phyloP scores from a whole-genome alignment of 2,113 vertebrate species.

The Theristicus caerulescens region DNA sequence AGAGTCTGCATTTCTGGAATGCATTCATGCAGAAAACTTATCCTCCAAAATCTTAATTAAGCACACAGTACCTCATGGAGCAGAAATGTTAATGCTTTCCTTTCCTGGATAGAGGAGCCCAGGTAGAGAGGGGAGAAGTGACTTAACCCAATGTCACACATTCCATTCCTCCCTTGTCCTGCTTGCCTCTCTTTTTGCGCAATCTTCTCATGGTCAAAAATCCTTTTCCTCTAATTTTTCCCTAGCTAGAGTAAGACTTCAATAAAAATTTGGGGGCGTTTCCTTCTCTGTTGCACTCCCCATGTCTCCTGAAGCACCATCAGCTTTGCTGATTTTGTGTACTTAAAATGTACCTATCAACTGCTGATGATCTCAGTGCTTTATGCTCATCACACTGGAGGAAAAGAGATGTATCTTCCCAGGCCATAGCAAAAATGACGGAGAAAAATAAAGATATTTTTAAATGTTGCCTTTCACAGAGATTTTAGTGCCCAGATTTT shows the following conservation, averaged over 20 bases:
- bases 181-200: not conserved
- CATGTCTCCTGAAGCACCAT: not conserved
- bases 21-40: conserved; percentile 48
- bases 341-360: not conserved
- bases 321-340: not conserved
- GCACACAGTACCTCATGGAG: not conserved
- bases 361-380: not conserved
- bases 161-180: not conserved
- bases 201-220: not conserved
- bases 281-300: not conserved
- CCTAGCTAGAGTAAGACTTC: not conserved
- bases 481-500: conserved; percentile 53
- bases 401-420: not conserved
- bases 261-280: not conserved
- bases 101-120: not conserved
- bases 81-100: not conserved
- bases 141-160: not conserved
- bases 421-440: not conserved
- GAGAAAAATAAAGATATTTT: conserved; percentile 17
- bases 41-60: conserved; percentile 56
- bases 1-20: conserved; percentile 26
- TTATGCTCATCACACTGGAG: not conserved
- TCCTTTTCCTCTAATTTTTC: not conserved
- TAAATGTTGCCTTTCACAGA: conserved; percentile 38
- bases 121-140: not conserved